Base-by-base conservation (phyloP, 1,140 invertebrate genomes). In the Ceratina australensis region DNA sequence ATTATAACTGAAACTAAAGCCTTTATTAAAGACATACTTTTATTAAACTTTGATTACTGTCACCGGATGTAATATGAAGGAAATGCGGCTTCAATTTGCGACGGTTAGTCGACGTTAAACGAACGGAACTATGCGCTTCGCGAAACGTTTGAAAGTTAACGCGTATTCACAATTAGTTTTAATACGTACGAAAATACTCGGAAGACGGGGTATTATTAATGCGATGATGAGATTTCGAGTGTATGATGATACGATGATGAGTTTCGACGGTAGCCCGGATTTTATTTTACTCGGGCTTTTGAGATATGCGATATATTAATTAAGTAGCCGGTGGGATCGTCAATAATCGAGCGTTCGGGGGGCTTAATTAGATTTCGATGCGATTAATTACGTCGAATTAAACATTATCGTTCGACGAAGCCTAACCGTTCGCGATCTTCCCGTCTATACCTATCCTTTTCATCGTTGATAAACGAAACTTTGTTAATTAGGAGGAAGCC, bases 401-500 rank as follows among this genome's bases (percentile, higher is more conserved):
- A 71, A 57, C 49, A 72, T 76, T 72, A 67, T 80, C 64, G 52
- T 54, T 74, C 26, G 28, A 50, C 13, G 28, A 47, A 72, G 24
- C 42, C 42, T 77, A 67, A 72, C 60, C 7, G 10, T 78, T 64
- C 54, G 65, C 50, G 13, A 15, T 61, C 67, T 60, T 77, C 49
- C 47, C 66, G 16, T 52, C 60, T 66, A 28, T 81, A 81, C 71
- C 63, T 74, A 61, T 82, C 77, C 81, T 81, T 84, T 87, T 85
- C 82, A 81, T 82, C 87, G 85, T 87, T 85, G 87, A 89, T 89
- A 88, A 83, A 84, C 68, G 84, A 83, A 91, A 90, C 86, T 91
- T 90, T 81, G 87, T 88, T 90, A 90, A 91, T 91, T 90, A 90
- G 85, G 83, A 87, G 82, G 79, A 87, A 86, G 84, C 82, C 87